Conservation (phyloP, 2,888 invertebrate genomes). For the Hoplodrina ambigua region DNA sequence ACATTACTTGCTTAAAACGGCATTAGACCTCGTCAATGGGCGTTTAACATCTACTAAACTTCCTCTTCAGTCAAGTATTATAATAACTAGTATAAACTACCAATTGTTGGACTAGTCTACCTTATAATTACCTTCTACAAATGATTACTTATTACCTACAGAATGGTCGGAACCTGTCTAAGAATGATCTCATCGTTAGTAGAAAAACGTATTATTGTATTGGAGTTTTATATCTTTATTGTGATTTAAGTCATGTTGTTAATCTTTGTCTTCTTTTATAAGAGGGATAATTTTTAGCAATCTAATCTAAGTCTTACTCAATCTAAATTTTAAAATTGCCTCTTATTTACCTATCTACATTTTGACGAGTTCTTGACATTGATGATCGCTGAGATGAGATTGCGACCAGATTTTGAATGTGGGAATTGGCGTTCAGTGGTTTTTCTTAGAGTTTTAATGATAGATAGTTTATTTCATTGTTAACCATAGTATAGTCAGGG, state of each 20-base stretch:
- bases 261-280: not conserved
- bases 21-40: slow-evolving; percentile 10
- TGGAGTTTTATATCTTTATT: slow-evolving; percentile 28
- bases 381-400: too few relatives aligned
- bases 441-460: too few relatives aligned
- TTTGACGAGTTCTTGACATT: too few relatives aligned
- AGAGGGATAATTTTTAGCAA: not conserved
- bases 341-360: too few relatives aligned
- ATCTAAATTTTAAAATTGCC: not conserved
- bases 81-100: slow-evolving; percentile 12
- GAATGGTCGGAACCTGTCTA: slow-evolving; percentile 33
- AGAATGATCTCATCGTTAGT: slow-evolving; percentile 41
- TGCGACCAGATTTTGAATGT: too few relatives aligned
- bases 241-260: slow-evolving; percentile 12
- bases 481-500: too few relatives aligned
- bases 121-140: slow-evolving; percentile 45
- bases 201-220: slow-evolving; percentile 18
- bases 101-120: slow-evolving; percentile 33
- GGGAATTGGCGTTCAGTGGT: too few relatives aligned
- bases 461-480: too few relatives aligned
- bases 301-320: not conserved
- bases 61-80: slow-evolving; percentile 35
- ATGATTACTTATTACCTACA: slow-evolving; percentile 27
- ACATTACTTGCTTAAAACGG: slow-evolving; percentile 18
- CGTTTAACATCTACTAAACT: slow-evolving; percentile 5